Base-by-base conservation (phyloP, 2,888 invertebrate genomes). In the Myopa tessellatipennis region DNA sequence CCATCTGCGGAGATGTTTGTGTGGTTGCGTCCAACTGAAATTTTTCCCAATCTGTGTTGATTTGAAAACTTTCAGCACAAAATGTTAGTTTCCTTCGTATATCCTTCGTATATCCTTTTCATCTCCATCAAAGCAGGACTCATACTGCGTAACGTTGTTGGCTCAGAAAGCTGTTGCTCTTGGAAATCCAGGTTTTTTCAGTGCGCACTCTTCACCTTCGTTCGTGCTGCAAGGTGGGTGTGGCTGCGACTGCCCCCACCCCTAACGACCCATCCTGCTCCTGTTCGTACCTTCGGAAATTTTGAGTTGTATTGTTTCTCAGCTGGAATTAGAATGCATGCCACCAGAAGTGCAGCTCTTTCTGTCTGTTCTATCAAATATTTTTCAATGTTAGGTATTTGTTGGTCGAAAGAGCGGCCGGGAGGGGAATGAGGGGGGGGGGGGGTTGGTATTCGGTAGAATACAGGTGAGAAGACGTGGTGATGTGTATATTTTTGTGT, bases 41-140 rank as follows among this genome's bases (percentile, higher is more conserved):
- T 16, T 50, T 70, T 55, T 5, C 8, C 34, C 50, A 70, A 70
- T 58, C 70, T 70, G 70, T 70, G 70, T 10, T 34, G 8, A 7
- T 65, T 7, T 34, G 36, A 36, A 36, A 16, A 12, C 38, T 34
- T 34, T 26, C 65, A 26, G 18, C 14, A 63, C 26, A 36, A 36
- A 63, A 12, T 34, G 63, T 34, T 63, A 26, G 18, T 63, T 63
- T 36, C 63, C 16, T 36, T 12, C 63, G 14, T 63, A 18, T 36
- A 34, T 63, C 36, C 63, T 67, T 26, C 26, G 26, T 2, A 26
- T 26, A 45, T 8, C 45, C 45, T 45, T 45, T 61, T 61, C 10
- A 26, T 26, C 34, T 63, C 12, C 63, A 26, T n/a, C 8, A 7
- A 63, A 34, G 18, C 26, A n/a, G 26, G 18, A 63, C 63, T 26